Evolutionary conservation across 2,797 vertebrate species (phyloP).

Genomic region (Acropternis orthonyx): DNA sequence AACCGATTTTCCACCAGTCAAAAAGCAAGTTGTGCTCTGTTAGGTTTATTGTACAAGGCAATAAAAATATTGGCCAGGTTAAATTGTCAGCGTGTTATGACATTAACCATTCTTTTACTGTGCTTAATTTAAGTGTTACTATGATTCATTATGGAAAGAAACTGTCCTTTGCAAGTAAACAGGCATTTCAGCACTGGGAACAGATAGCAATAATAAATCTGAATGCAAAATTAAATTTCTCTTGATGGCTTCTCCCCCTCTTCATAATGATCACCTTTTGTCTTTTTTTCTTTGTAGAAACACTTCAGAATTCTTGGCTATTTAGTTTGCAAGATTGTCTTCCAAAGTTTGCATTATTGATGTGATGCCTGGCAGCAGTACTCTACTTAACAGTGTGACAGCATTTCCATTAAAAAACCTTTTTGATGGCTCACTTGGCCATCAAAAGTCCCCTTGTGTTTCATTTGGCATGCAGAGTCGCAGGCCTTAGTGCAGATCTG

Average conservation of each 20-base stretch:
- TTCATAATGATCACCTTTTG: slow-evolving; percentile 33
- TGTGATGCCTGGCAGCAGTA: slow-evolving; percentile 62
- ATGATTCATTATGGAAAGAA: slow-evolving; percentile 78
- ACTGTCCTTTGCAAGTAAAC: slow-evolving; percentile 75
- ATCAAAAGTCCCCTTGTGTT: slow-evolving; percentile 56
- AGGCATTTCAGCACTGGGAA: slow-evolving; percentile 65
- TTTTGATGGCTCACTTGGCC: slow-evolving; percentile 62
- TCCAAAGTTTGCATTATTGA: slow-evolving; percentile 65
- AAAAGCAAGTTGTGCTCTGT: slow-evolving; percentile 85
- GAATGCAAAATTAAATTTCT: slow-evolving; percentile 60
- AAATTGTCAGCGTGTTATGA: slow-evolving; percentile 81
- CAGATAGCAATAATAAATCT: slow-evolving; percentile 56
- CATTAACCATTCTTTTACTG: slow-evolving; percentile 82
- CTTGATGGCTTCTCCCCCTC: not conserved
- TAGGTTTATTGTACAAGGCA: slow-evolving; percentile 85
- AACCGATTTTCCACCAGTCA: slow-evolving; percentile 85
- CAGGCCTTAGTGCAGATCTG: not conserved
- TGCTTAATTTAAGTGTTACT: slow-evolving; percentile 80
- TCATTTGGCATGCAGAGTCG: slow-evolving; percentile 12
- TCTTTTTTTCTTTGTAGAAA: slow-evolving; percentile 4
- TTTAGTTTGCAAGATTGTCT: slow-evolving; percentile 64
- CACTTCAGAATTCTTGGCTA: slow-evolving; percentile 59
- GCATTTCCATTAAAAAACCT: slow-evolving; percentile 59
- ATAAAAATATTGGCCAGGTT: slow-evolving; percentile 87
- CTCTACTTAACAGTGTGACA: slow-evolving; percentile 52